Evolutionary conservation across 2,797 vertebrate genomes (phyloP).

Genomic region (Falco rusticolus): DNA sequence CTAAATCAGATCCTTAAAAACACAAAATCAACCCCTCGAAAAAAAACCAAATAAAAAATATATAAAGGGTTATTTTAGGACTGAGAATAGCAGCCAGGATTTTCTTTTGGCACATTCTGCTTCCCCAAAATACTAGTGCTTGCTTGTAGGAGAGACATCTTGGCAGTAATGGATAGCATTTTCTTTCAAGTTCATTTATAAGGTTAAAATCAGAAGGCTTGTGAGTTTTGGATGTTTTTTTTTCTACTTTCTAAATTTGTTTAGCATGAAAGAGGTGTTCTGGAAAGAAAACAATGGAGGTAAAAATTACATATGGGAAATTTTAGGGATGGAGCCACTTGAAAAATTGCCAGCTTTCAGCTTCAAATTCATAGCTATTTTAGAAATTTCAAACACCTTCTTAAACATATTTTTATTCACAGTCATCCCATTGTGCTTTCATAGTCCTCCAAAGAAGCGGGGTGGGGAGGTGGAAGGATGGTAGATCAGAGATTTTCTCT

Average conservation of each 20-base stretch:
- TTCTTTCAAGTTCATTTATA: conserved; percentile 50
- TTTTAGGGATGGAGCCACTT: background rate
- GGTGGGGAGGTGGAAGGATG: accelerated
- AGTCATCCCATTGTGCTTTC: background rate
- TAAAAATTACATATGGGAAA: background rate
- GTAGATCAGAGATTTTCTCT: background rate
- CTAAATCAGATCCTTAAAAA: conserved; percentile 49
- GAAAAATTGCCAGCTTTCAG: conserved; percentile 3
- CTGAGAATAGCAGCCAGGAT: conserved; percentile 26
- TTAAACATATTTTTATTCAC: background rate
- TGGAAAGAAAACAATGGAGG: conserved; percentile 12
- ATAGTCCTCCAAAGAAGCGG: background rate
- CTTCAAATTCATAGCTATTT: background rate
- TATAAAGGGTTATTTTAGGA: conserved; percentile 32
- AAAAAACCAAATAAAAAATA: background rate
- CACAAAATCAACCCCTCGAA: background rate
- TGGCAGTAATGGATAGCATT: conserved; percentile 50
- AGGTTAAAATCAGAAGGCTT: conserved; percentile 47
- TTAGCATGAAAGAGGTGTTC: background rate
- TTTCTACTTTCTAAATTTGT: conserved; percentile 14
- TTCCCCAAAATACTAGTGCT: conserved; percentile 23
- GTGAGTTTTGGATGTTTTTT: background rate
- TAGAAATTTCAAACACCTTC: conserved; percentile 6
- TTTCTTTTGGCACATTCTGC: background rate
- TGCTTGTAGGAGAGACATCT: conserved; percentile 8